Evolutionary conservation across 2,888 invertebrate species (phyloP), one percentile per base, ranked within the genome.

Genomic region (Macaria liturata): DNA sequence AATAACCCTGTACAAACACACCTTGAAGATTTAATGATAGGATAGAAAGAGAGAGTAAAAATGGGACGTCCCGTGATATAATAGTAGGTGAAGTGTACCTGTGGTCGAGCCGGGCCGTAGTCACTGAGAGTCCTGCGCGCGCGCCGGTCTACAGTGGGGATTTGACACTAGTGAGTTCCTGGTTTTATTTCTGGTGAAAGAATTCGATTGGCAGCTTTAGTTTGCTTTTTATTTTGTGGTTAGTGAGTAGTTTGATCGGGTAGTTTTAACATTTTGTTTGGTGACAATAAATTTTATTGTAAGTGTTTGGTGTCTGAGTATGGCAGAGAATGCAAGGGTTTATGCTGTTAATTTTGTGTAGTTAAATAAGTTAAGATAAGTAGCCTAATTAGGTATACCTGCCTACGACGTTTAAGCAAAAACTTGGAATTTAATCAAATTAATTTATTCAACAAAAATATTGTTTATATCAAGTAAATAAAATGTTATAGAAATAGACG

Each of bases 11-110:
- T 37, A 65, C 67, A 49, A 69, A 66, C 67, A 64, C 63, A 62
- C 67, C 62, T 66, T 54, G 70, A 60, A 54, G 60, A 20, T 63
- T 56, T 61, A 61, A 6, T 37, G 63, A 59, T 63, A 58, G 57
- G 73, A 54, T 70, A 67, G 78, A 82, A 67, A 70, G 78, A 78
- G 80, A 77, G 63, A 61, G 71, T 60, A 71, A 84, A 80, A 83
- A 80, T 81, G 80, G 70, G 74, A 71, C 72, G 68, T 82, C 86
- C 82, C 71, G 80, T 86, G 87, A 87, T 87, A 87, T 84, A 84
- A 77, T 83, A 81, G 75, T 84, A 82, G 83, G 79, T 81, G 76
- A 75, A 71, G 76, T 78, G 69, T 47, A 86, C 87, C 90, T 91
- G 89, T 74, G 66, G 64, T 56, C 70, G 74, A 71, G 83, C 81